Conservation (phyloP, 1,140 invertebrate species). For the Calliopsis andreniformis region DNA sequence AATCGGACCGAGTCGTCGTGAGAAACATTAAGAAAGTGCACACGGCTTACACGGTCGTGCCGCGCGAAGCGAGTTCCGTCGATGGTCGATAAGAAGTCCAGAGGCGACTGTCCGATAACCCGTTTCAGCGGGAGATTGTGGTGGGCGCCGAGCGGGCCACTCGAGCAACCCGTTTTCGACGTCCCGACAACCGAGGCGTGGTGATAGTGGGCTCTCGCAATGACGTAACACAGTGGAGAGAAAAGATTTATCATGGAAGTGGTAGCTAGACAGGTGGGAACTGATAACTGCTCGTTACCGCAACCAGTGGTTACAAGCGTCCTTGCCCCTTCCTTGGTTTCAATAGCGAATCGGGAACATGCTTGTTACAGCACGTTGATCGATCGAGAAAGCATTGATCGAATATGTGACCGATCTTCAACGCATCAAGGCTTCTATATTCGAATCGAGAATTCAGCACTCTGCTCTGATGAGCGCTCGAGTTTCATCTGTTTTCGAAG, state of each 20-base stretch:
- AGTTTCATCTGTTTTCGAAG: background rate
- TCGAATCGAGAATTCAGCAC: too few species aligned
- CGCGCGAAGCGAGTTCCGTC: constrained; percentile 25
- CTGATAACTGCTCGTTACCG: background rate
- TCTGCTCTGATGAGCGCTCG: too few species aligned
- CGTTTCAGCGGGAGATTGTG: constrained; percentile 55
- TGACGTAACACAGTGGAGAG: constrained; percentile 40
- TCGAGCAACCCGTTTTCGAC: constrained; percentile 50
- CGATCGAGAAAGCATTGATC: background rate
- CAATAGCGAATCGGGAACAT: too few species aligned
- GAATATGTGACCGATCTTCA: too few species aligned
- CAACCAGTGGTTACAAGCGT: background rate
- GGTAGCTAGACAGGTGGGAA: background rate
- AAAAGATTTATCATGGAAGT: constrained; percentile 4
- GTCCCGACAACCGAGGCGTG: constrained; percentile 15
- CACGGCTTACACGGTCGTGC: background rate
- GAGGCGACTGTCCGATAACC: constrained; percentile 61
- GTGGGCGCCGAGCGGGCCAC: constrained; percentile 7
- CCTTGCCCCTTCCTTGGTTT: background rate
- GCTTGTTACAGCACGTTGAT: background rate
- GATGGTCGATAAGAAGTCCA: constrained; percentile 49
- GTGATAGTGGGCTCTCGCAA: constrained; percentile 20
- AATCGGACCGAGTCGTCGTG: background rate
- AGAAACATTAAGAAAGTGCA: background rate
- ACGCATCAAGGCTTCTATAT: too few species aligned